Evolutionary conservation across 2,113 vertebrate species (phyloP), one percentile per base, ranked within the genome.

Genomic region (Xenopus borealis): DNA sequence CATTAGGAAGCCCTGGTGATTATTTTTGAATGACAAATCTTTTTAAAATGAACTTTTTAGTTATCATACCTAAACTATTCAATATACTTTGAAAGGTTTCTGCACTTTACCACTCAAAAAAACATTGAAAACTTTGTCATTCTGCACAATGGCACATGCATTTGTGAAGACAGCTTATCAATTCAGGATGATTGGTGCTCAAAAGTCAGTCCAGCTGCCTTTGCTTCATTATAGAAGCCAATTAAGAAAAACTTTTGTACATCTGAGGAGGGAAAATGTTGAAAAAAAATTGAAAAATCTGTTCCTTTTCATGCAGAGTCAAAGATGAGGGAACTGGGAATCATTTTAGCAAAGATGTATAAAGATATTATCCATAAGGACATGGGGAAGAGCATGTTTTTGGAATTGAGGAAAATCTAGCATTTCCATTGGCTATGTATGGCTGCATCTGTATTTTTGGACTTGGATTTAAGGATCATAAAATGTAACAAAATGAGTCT

Each of bases 11-110:
- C 11, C 14, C 47, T 9, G 14, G 33, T 40, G 33, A 40, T 40
- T 3, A 50, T 50, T 50, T 50, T 16, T 50, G 5, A 13, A 13
- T 50, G 17, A 64, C 19, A 64, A 40, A 64, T 64, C 16, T 8
- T 8, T 64, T 64, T 64, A n/a, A 64, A 64, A 64, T 64, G 16
- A 40, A 40, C 30, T 50, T 13, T 23, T 52, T 53, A 18, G 4
- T 19, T 23, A 40, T 40, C 6, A 7, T 40, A 12, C 3, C 8
- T 66, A 53, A 52, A 63, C 17, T 40, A 27, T 62, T 46, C 40
- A n/a, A 50, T 64, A 53, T 63, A 53, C 64, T 72, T 47, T 72
- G 71, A 52, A 64, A 52, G 20, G 19, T 64, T 72, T 72, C 18
- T 23, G 20, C n/a, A 72, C 13, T 19, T 72, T 52, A 64, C 71